A percentile compares a stretch with the other conserved stretches of the same genome.
Conservation (phyloP, 2,888 invertebrate species). For the Muscina levida region DNA sequence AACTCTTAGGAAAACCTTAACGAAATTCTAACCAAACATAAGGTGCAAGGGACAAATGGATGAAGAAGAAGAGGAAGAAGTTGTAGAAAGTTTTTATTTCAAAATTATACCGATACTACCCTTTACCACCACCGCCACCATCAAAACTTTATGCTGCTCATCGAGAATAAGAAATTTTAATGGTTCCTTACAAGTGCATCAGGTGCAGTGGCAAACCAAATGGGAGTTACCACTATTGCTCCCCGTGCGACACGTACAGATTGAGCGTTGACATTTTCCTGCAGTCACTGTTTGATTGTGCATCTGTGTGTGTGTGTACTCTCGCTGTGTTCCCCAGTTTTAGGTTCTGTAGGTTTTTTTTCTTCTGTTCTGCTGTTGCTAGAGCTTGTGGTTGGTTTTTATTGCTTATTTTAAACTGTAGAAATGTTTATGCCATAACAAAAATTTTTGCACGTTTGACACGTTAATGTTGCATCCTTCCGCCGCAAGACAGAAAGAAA, state of each 20-base stretch:
- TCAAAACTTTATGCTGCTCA: slow-evolving; percentile 46
- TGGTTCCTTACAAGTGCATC: slow-evolving; percentile 65
- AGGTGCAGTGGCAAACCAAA: slow-evolving; percentile 61
- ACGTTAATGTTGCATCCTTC: slow-evolving; percentile 58
- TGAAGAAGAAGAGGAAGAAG: background rate
- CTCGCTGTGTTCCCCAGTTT: no score
- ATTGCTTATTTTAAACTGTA: slow-evolving; percentile 58
- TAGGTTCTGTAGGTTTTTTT: slow-evolving; percentile 40
- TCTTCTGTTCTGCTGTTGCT: slow-evolving; percentile 35
- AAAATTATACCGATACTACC: background rate
- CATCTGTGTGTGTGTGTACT: no score
- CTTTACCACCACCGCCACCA: slow-evolving; percentile 17
- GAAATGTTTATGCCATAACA: slow-evolving; percentile 46
- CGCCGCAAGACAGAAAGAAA: slow-evolving; percentile 4
- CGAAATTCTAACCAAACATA: slow-evolving; percentile 41
- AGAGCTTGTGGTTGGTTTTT: slow-evolving; percentile 56
- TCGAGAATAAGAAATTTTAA: slow-evolving; percentile 62
- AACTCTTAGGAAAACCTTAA: slow-evolving; percentile 3
- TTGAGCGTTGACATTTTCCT: slow-evolving; percentile 64
- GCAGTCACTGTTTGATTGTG: background rate
- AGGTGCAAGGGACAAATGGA: slow-evolving; percentile 13
- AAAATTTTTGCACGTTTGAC: slow-evolving; percentile 60
- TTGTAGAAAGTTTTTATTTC: slow-evolving; percentile 26
- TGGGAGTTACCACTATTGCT: slow-evolving; percentile 33
- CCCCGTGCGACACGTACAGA: slow-evolving; percentile 58